Evolutionary conservation across 2,888 invertebrate genomes (phyloP).

Genomic region (Mesochorus sp.): DNA sequence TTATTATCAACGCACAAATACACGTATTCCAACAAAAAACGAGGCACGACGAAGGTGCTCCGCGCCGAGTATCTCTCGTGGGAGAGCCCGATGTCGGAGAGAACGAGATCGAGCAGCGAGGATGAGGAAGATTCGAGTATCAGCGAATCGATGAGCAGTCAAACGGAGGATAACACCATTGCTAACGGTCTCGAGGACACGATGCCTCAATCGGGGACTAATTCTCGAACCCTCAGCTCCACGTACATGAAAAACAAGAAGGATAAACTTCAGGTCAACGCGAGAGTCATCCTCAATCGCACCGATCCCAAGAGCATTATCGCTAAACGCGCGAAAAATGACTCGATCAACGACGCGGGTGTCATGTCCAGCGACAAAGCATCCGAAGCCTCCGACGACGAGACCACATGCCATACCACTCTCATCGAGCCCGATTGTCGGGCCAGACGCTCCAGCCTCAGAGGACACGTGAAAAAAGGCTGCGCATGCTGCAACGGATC

Average conservation of each 20-base stretch:
- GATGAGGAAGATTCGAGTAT: slow-evolving; percentile 76
- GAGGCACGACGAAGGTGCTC: slow-evolving; percentile 72
- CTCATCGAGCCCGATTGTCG: slow-evolving; percentile 74
- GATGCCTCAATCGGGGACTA: slow-evolving; percentile 63
- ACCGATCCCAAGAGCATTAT: slow-evolving; percentile 71
- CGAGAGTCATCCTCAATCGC: slow-evolving; percentile 75
- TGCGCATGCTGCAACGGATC: slow-evolving; percentile 86
- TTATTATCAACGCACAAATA: slow-evolving; percentile 78
- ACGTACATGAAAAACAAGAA: slow-evolving; percentile 71
- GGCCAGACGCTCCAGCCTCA: slow-evolving; percentile 81
- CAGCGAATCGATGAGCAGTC: slow-evolving; percentile 75
- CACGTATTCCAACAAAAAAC: slow-evolving; percentile 79
- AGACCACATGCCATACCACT: slow-evolving; percentile 69
- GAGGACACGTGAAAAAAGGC: slow-evolving; percentile 85
- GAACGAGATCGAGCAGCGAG: slow-evolving; percentile 77
- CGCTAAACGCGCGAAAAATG: slow-evolving; percentile 72
- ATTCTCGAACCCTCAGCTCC: slow-evolving; percentile 69
- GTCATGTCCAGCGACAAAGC: slow-evolving; percentile 74
- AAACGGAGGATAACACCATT: slow-evolving; percentile 73
- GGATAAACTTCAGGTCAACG: slow-evolving; percentile 75
- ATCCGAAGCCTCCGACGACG: slow-evolving; percentile 78
- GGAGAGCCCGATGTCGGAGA: slow-evolving; percentile 79
- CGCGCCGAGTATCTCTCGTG: slow-evolving; percentile 74
- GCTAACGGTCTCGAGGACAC: slow-evolving; percentile 75
- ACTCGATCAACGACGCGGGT: slow-evolving; percentile 71